phyloP scores from a whole-genome alignment of 2,888 invertebrate species.

The Lacanobia wlatinum region DNA sequence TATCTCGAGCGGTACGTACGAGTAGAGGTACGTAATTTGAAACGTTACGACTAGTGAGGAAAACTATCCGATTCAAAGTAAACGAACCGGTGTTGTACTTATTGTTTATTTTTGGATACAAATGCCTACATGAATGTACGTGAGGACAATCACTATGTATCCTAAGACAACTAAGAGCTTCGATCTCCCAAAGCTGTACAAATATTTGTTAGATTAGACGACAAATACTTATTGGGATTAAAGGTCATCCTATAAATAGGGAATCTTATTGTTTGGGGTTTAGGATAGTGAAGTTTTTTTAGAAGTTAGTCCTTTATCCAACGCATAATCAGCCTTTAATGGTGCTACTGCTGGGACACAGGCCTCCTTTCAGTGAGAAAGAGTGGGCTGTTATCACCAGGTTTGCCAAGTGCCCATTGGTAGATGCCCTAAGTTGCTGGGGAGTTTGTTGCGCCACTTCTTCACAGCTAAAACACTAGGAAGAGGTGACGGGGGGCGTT shows the following conservation, averaged over 20 bases:
- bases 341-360: no score
- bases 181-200: not conserved
- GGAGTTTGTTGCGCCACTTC: no score
- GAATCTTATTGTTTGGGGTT: not conserved
- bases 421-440: no score
- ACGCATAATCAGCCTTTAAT: no score
- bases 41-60: not conserved
- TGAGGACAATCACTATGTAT: not conserved
- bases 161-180: not conserved
- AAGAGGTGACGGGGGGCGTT: no score
- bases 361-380: no score
- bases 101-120: not conserved
- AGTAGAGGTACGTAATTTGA: no score
- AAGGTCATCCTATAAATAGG: not conserved
- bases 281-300: not conserved
- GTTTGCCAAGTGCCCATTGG: no score
- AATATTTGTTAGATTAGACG: not conserved
- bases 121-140: not conserved
- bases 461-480: no score
- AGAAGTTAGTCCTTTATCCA: no score
- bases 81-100: not conserved
- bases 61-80: not conserved
- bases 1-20: no score
- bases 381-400: no score
- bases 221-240: not conserved